phyloP scores from a whole-genome alignment of 2,888 invertebrate species.

The Herminia tarsipennalis region DNA sequence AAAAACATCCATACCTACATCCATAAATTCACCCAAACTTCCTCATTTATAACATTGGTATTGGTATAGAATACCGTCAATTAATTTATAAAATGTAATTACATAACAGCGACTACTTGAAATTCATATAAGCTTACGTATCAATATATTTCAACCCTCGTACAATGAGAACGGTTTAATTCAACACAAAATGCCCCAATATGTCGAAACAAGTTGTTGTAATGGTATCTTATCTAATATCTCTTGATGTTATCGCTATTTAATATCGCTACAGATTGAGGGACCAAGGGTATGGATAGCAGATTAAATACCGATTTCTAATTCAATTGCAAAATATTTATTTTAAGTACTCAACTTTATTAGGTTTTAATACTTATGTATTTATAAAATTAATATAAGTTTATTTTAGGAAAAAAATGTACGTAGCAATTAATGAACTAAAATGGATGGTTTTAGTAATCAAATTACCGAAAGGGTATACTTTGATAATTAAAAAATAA shows the following conservation, averaged over 20 bases:
- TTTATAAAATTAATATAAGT: not conserved
- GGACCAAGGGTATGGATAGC: constrained; percentile 51
- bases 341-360: no score
- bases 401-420: no score
- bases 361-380: not conserved
- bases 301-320: constrained; percentile 38
- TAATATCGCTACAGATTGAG: constrained; percentile 58
- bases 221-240: constrained; percentile 68
- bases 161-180: constrained; percentile 25
- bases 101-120: no score
- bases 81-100: no score
- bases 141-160: constrained; percentile 6
- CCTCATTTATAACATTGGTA: no score
- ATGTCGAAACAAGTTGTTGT: constrained; percentile 47
- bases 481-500: no score
- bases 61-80: no score
- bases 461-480: no score
- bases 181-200: constrained; percentile 36
- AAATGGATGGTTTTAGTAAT: not conserved
- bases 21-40: no score
- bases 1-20: no score
- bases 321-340: not conserved
- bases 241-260: constrained; percentile 64
- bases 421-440: not conserved
- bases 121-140: constrained; percentile 10